These are phyloP conservation scores for Pelodiscus sinensis DNA, from an alignment of 2,113 vertebrate species.

Conservation along the genomic window DNA sequence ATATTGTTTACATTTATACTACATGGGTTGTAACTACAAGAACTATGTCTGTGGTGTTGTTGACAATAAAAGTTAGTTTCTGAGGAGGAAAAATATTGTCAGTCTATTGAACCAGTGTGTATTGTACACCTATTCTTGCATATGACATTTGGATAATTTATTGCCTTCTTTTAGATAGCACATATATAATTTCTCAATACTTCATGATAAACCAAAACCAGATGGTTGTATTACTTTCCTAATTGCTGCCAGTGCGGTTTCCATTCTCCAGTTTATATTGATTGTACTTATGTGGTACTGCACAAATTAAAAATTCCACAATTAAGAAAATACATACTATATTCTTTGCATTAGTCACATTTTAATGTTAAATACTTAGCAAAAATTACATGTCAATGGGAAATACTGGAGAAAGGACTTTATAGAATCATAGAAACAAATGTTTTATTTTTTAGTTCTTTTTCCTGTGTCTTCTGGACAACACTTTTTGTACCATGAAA, in stretches of 20 bases:
- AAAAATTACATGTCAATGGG: neutral
- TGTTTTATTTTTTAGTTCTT: neutral
- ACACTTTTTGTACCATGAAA: neutral
- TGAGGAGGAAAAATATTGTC: neutral
- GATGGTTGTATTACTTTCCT: neutral
- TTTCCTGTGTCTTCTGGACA: neutral
- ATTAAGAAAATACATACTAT: neutral
- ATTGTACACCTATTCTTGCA: neutral
- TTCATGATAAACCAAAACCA: neutral
- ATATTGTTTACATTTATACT: neutral
- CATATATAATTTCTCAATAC: neutral
- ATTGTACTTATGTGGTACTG: accelerated
- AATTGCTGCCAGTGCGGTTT: accelerated
- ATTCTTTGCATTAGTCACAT: neutral
- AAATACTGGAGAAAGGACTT: neutral
- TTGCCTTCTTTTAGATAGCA: neutral
- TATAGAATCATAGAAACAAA: neutral
- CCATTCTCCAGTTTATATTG: neutral
- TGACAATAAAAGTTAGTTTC: accelerated
- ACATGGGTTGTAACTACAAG: neutral
- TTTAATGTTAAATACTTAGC: neutral
- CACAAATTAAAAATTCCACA: accelerated
- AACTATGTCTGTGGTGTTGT: neutral
- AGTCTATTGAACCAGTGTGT: neutral
- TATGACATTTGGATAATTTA: accelerated